These are phyloP conservation scores for Drosophila formosana DNA, from an alignment of 2,888 invertebrate genomes.

Conservation along the genomic window DNA sequence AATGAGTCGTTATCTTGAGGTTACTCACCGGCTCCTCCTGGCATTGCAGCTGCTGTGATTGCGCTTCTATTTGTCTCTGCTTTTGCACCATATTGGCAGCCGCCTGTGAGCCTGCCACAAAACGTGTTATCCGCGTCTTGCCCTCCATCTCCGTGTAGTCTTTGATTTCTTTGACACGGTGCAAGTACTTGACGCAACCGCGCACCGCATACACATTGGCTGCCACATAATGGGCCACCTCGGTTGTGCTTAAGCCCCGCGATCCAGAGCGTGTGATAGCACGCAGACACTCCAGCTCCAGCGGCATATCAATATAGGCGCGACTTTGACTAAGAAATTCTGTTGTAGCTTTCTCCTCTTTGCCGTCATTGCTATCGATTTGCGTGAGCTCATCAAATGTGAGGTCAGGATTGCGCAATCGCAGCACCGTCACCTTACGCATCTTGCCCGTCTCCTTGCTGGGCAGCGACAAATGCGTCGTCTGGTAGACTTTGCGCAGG, in stretches of 20 bases:
- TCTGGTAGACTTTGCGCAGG: conserved; percentile 87
- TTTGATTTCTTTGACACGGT: conserved; percentile 83
- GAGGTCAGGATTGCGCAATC: conserved; percentile 87
- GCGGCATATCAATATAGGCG: conserved; percentile 82
- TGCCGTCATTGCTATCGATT: conserved; percentile 74
- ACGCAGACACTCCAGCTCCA: conserved; percentile 86
- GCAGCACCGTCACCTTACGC: conserved; percentile 86
- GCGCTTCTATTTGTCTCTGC: conserved; percentile 38
- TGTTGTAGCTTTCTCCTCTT: conserved; percentile 85
- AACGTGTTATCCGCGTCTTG: conserved; percentile 86
- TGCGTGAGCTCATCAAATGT: conserved; percentile 86
- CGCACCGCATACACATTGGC: conserved; percentile 85
- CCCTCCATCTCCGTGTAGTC: conserved; percentile 87
- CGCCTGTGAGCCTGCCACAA: conserved; percentile 66
- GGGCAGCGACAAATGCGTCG: conserved; percentile 68
- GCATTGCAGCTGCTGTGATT: conserved; percentile 70
- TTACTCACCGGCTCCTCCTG: conserved; percentile 74
- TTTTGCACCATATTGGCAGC: conserved; percentile 50
- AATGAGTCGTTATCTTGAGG: no score
- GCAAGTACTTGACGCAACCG: conserved; percentile 85
- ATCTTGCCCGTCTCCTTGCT: conserved; percentile 53
- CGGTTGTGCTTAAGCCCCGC: conserved; percentile 86
- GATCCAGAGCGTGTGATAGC: conserved; percentile 86
- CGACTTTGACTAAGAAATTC: conserved; percentile 72
- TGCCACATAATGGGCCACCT: conserved; percentile 84